Base-by-base conservation (phyloP, 2,888 invertebrate genomes). In the Beris chalybata region DNA sequence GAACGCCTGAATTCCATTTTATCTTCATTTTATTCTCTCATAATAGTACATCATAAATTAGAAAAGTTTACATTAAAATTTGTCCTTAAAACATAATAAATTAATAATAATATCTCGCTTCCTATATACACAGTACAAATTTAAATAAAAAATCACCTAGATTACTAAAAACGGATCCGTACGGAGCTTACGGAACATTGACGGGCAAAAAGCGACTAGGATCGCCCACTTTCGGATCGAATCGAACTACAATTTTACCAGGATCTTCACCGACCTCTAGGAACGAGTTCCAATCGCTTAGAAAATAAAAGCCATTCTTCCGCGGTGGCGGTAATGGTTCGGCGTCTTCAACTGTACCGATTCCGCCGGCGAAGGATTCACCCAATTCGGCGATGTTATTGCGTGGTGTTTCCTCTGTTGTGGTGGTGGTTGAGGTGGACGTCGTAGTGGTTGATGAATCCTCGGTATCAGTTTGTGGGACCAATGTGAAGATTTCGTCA, bases 211-310 rank as follows among this genome's bases (percentile, higher is more conserved):
- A 93, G 80, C 89, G 86, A 71, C 89, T 86, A 29, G 90, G 89
- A 78, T 93, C 91, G 1, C 93, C 93, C 50, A 89, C 84, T 81
- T 90, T 91, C 0, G 92, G 92, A 72, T 90, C 87, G 73, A 93
- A 89, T 74, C 90, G 85, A 72, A 93, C 85, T 73, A 91, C 90
- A 0, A 93, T 89, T 80, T 89, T 87, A 70, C 86, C 86, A 47
- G 87, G 89, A 29, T 90, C 90, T 71, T 86, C 86, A 11, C 92
- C 93, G 4, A 93, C 92, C 79, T 92, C 92, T 15, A 93, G 82
- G 75, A 93, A 93, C 64, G 89, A 87, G 75, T 93, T 93, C 92
- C 92, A 92, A 76, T 93, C 93, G 6, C 92, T 83, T 75, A 93
- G 84, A 82, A 92, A 93, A 76, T 93, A 93, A 71, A 93, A 88